These are phyloP conservation scores for Thelaira solivaga DNA, from an alignment of 2,888 invertebrate species.

Conservation along the genomic window DNA sequence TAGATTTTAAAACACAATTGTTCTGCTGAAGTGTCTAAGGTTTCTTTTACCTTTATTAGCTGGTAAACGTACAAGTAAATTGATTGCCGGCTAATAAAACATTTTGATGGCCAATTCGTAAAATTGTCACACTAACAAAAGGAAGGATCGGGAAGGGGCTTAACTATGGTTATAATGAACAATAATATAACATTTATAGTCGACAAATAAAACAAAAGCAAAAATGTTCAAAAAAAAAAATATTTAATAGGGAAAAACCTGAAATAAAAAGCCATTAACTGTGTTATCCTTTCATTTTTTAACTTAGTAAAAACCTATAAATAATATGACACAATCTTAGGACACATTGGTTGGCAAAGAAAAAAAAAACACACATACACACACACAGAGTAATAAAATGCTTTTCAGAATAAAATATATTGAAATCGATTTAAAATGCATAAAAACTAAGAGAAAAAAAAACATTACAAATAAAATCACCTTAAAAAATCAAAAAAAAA, in stretches of 20 bases:
- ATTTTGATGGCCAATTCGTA: slow-evolving; percentile 73
- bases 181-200: too few species aligned
- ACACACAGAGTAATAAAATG: slow-evolving; percentile 15
- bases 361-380: slow-evolving; percentile 68
- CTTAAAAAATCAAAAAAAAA: slow-evolving; percentile 7
- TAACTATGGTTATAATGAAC: too few species aligned
- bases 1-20: too few species aligned
- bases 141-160: too few species aligned
- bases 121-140: slow-evolving; percentile 65
- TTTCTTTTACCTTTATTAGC: slow-evolving; percentile 40
- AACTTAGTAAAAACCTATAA: slow-evolving; percentile 65
- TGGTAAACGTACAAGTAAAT: slow-evolving; percentile 44
- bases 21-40: too few species aligned
- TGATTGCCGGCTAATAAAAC: slow-evolving; percentile 72
- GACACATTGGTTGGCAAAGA: slow-evolving; percentile 73
- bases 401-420: slow-evolving; percentile 4
- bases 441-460: slow-evolving; percentile 43
- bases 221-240: slow-evolving; percentile 41
- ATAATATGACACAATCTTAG: slow-evolving; percentile 74
- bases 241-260: background rate
- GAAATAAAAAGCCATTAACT: slow-evolving; percentile 32
- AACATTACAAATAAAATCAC: slow-evolving; percentile 42
- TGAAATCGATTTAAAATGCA: slow-evolving; percentile 58
- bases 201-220: background rate
- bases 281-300: slow-evolving; percentile 58